Evolutionary conservation across 1,140 invertebrate species (phyloP).

Genomic region (Sminthurinus signatus): DNA sequence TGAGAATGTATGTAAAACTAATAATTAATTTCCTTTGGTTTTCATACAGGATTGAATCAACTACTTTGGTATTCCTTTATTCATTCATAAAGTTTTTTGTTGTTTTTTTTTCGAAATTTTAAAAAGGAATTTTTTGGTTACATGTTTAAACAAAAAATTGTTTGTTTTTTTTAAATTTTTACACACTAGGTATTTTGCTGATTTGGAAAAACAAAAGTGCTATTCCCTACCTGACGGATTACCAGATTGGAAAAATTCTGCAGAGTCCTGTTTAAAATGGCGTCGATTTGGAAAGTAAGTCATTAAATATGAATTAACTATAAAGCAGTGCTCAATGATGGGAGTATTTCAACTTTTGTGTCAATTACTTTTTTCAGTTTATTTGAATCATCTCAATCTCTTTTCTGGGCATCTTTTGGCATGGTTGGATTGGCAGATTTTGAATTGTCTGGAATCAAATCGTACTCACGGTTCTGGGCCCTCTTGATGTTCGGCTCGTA

Average conservation of each 20-base stretch:
- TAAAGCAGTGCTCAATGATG: too few relatives aligned
- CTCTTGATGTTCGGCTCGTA: constrained; percentile 74
- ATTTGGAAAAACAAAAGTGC: constrained; percentile 69
- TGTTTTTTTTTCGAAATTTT: too few relatives aligned
- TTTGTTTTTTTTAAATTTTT: too few relatives aligned
- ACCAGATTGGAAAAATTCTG: constrained; percentile 58
- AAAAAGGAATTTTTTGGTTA: too few relatives aligned
- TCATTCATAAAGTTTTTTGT: too few relatives aligned
- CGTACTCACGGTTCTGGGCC: constrained; percentile 72
- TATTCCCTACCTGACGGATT: constrained; percentile 54
- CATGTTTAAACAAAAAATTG: too few relatives aligned
- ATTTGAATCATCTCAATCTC: constrained; percentile 81
- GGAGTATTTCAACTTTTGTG: too few relatives aligned
- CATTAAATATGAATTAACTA: neutral
- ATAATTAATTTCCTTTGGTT: too few relatives aligned
- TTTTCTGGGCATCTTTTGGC: constrained; percentile 86
- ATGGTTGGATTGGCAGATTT: constrained; percentile 72
- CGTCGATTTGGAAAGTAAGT: constrained; percentile 56
- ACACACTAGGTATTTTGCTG: too few relatives aligned
- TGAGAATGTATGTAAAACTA: too few relatives aligned
- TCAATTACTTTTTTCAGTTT: constrained; percentile 52
- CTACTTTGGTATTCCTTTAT: constrained; percentile 85
- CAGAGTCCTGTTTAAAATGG: constrained; percentile 70
- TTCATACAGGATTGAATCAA: constrained; percentile 63
- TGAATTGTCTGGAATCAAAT: constrained; percentile 66